These are phyloP conservation scores for Chrysolophus pictus DNA, from an alignment of 2,797 vertebrate genomes.

Conservation along the genomic window DNA sequence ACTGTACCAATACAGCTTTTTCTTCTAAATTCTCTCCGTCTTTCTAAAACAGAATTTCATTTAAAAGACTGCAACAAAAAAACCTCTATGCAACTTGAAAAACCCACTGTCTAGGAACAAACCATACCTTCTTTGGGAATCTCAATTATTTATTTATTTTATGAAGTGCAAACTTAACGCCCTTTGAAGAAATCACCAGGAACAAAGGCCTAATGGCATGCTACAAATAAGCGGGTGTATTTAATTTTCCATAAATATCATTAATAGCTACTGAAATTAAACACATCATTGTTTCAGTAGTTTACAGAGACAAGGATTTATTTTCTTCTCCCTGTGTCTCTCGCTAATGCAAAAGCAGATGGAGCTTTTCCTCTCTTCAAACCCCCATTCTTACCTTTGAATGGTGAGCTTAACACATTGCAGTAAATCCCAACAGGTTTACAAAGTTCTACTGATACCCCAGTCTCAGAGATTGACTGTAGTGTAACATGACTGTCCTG, in stretches of 20 bases:
- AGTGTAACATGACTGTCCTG: not conserved
- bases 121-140: not conserved
- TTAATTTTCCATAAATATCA: not conserved
- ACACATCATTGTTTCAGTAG: not conserved
- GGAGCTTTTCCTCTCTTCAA: rapidly evolving
- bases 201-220: not conserved
- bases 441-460: not conserved
- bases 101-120: not conserved
- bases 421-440: not conserved
- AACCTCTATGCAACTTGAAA: not conserved
- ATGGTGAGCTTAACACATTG: not conserved
- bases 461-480: not conserved
- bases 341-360: not conserved
- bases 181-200: not conserved
- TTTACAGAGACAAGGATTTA: not conserved
- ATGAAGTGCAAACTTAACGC: not conserved
- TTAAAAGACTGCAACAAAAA: not conserved
- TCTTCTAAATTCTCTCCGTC: not conserved
- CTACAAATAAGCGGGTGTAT: not conserved
- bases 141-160: not conserved
- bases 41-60: not conserved
- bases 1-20: not conserved
- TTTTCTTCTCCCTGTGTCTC: not conserved
- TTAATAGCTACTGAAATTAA: not conserved
- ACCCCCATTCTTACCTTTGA: not conserved